Conservation (phyloP, 1,140 invertebrate species). For the Bilobella aurantiaca region DNA sequence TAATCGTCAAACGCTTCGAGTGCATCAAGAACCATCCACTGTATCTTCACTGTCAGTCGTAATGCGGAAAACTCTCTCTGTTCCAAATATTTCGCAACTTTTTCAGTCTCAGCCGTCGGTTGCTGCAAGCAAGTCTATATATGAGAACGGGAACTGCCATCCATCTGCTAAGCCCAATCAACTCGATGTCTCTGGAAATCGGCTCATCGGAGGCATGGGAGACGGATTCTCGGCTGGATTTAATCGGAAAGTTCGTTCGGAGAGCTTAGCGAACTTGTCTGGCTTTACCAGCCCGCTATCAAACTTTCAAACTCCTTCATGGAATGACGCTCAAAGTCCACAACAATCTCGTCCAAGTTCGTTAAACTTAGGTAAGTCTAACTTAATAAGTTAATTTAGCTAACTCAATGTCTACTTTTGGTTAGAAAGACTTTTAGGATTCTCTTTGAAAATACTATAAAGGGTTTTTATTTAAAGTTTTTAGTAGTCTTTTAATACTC, state of each 20-base stretch:
- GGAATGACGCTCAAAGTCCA: slow-evolving; percentile 17
- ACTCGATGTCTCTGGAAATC: background rate
- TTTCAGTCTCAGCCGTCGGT: slow-evolving; percentile 12
- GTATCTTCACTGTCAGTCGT: slow-evolving; percentile 34
- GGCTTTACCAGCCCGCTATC: slow-evolving; percentile 26
- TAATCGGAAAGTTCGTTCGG: slow-evolving; percentile 25
- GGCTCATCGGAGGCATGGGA: background rate
- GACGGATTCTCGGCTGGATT: background rate
- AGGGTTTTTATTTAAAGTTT: background rate
- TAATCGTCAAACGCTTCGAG: slow-evolving; percentile 39
- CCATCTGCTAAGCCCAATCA: background rate
- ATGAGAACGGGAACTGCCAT: background rate
- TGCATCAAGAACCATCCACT: slow-evolving; percentile 56
- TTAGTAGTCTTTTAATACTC: background rate
- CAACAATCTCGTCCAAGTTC: slow-evolving; percentile 24
- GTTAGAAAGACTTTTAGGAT: too few relatives aligned
- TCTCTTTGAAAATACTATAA: background rate
- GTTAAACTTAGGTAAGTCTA: slow-evolving; percentile 26
- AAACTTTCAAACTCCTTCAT: background rate
- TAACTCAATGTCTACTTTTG: background rate
- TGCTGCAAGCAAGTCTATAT: background rate
- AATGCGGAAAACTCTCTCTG: slow-evolving; percentile 88
- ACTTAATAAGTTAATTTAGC: background rate
- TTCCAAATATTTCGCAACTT: slow-evolving; percentile 83
- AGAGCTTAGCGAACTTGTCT: slow-evolving; percentile 31